phyloP scores from a whole-genome alignment of 2,888 invertebrate species.

The Nomada flava region DNA sequence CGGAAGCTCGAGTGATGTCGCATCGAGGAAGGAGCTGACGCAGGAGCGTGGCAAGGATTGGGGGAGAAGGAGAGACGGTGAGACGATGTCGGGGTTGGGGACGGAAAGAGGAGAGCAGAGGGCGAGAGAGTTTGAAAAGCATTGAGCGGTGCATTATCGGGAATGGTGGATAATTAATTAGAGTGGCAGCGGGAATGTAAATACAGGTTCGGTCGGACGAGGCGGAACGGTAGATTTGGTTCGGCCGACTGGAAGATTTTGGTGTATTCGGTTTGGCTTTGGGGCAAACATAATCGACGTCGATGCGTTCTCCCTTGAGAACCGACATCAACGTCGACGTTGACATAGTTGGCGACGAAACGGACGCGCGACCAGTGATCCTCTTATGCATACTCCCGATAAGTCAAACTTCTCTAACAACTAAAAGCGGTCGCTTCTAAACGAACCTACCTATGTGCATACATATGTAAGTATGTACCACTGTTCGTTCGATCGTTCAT shows the following conservation, averaged over 20 bases:
- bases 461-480: conserved; percentile 16
- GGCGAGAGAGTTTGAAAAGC: conserved; percentile 26
- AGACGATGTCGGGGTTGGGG: not conserved
- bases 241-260: conserved; percentile 58
- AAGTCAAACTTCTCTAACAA: not conserved
- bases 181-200: conserved; percentile 78
- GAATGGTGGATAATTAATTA: conserved; percentile 80
- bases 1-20: not conserved
- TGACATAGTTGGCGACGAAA: conserved; percentile 24
- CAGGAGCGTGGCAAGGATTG: not conserved
- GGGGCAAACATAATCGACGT: conserved; percentile 78
- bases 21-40: not conserved
- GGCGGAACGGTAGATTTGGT: conserved; percentile 40
- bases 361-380: conserved; percentile 23
- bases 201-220: conserved; percentile 70
- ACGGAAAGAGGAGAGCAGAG: not conserved
- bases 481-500: conserved; percentile 30
- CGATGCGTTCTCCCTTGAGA: conserved; percentile 74
- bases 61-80: not conserved
- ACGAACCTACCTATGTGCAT: not conserved
- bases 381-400: not conserved
- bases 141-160: conserved; percentile 66
- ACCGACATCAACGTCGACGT: conserved; percentile 52
- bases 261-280: conserved; percentile 65
- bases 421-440: not conserved